These are phyloP conservation scores for Endotricha flammealis DNA, from an alignment of 2,888 invertebrate genomes.

Conservation along the genomic window DNA sequence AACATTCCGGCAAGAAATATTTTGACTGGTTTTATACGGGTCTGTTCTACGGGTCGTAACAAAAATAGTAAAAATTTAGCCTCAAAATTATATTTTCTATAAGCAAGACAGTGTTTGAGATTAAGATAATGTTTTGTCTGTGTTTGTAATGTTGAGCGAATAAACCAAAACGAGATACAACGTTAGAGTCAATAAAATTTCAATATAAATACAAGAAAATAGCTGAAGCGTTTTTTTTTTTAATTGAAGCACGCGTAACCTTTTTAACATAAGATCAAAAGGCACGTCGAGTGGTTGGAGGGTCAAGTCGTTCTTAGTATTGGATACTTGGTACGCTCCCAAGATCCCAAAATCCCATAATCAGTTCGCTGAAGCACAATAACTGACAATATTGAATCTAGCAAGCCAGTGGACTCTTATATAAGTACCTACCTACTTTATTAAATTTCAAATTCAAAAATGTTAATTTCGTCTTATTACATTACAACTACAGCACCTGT, in stretches of 20 bases:
- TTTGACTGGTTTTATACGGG: no score
- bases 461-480: background rate
- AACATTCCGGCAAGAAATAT: no score
- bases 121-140: no score
- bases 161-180: no score
- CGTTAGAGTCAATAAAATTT: no score
- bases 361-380: background rate
- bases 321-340: background rate
- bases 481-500: background rate
- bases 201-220: background rate
- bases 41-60: no score
- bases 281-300: background rate
- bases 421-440: no score
- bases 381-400: background rate
- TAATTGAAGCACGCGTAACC: background rate
- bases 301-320: background rate
- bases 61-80: no score
- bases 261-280: background rate
- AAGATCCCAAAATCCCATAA: background rate
- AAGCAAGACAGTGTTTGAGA: no score
- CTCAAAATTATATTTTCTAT: no score
- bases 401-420: background rate
- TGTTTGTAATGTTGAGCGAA: no score
- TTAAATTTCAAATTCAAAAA: background rate
- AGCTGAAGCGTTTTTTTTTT: background rate